Evolutionary conservation across 2,888 invertebrate species (phyloP), one percentile per base, ranked within the genome.

Genomic region (Girardia tigrina): DNA sequence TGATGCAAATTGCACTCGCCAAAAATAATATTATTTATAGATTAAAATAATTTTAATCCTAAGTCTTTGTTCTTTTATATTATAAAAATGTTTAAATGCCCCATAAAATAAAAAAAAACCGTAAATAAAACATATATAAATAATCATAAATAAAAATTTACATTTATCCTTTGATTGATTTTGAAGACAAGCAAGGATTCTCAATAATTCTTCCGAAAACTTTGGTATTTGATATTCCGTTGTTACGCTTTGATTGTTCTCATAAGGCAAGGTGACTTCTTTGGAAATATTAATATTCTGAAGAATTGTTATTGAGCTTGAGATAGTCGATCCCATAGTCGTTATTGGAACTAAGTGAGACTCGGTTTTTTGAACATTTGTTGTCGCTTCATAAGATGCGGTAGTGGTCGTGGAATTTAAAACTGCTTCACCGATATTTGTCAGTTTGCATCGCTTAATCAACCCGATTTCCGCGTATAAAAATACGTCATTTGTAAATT

Each of bases 401-500:
- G 56, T 56, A 56, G 56, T 4, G 4, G 56, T 56, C 8, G 36
- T 36, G 36, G 8, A 36, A 56, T 6, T 56, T 56, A 23, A 16
- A 56, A 56, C n/a, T 12, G 6, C 2, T 6, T 12, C 4, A 16
- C 23, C n/a, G n/a, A 20, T n/a, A 6, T 56, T 56, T 8, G 23
- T 56, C 23, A 56, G n/a, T 56, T 56, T 56, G 56, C 56, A 56
- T 56, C n/a, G 4, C n/a, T 4, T 16, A 8, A 56, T 56, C 23
- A 56, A 16, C 23, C 56, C 56, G 56, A 56, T n/a, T 56, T 56
- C 56, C 6, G 56, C 4, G 23, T 56, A 56, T 4, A 56, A 4
- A n/a, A 56, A 56, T 8, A 56, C n/a, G n/a, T 56, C 56, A 56
- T 56, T 56, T n/a, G n/a, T 56, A n/a, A 56, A 56, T 56, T 56